phyloP scores from a whole-genome alignment of 1,140 invertebrate species.

The Cyphomyrmex costatus region DNA sequence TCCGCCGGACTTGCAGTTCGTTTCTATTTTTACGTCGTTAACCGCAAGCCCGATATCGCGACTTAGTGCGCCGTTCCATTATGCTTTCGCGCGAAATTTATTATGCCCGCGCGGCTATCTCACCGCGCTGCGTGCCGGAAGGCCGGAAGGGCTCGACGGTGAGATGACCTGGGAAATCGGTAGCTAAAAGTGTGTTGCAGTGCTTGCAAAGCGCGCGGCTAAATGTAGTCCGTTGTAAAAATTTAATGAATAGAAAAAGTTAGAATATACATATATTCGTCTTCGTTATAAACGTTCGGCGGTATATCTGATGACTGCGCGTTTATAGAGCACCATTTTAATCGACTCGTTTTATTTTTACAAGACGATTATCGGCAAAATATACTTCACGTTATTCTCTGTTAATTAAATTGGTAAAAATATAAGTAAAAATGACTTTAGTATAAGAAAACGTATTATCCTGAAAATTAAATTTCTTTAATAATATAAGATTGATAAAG shows the following conservation, averaged over 20 bases:
- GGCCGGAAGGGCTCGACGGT: conserved; percentile 4
- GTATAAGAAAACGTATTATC: background rate
- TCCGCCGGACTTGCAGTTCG: conserved; percentile 40
- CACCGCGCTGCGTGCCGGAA: conserved; percentile 21
- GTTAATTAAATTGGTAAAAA: background rate
- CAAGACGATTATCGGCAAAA: background rate
- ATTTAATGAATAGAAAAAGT: background rate
- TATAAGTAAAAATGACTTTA: background rate
- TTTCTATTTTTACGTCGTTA: conserved; percentile 62
- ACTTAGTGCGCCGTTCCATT: conserved; percentile 52
- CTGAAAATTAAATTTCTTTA: background rate
- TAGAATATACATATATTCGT: background rate
- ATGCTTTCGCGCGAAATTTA: conserved; percentile 46
- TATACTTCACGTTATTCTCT: background rate
- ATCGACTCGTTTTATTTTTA: background rate
- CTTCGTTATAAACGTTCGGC: background rate
- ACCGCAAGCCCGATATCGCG: conserved; percentile 54
- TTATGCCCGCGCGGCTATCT: conserved; percentile 47
- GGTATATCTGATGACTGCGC: background rate
- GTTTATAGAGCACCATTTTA: background rate
- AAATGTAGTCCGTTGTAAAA: background rate
- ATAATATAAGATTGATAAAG: too few relatives aligned
- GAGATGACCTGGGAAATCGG: conserved; percentile 37
- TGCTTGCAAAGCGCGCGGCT: background rate
- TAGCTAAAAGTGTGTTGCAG: background rate